Conservation (phyloP, 2,797 vertebrate genomes). For the Apodemus agrarius region DNA sequence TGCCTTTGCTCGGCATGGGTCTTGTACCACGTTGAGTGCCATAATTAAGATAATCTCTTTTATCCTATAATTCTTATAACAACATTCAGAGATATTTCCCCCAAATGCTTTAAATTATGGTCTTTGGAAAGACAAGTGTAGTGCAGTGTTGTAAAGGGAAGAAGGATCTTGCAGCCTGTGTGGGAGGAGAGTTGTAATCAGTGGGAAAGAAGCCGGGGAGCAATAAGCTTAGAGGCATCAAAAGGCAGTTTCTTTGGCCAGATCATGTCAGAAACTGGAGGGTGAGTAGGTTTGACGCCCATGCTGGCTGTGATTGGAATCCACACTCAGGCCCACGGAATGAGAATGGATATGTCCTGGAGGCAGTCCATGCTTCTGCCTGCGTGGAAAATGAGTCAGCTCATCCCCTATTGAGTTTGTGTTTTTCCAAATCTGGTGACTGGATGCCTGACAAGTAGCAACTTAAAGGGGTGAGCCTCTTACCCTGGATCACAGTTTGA, state of each 20-base stretch:
- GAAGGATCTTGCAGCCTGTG: conserved; percentile 59
- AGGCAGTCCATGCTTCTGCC: background rate
- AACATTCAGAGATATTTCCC: conserved; percentile 58
- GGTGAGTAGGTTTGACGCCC: background rate
- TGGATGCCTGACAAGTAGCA: background rate
- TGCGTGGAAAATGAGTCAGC: background rate
- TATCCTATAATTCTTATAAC: conserved; percentile 70
- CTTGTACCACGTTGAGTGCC: conserved; percentile 60
- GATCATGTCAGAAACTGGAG: conserved; percentile 18
- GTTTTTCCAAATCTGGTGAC: background rate
- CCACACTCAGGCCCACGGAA: background rate
- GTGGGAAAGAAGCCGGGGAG: background rate
- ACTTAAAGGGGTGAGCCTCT: background rate
- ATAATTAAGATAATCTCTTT: conserved; percentile 80
- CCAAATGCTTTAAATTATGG: conserved; percentile 66
- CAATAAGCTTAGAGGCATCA: background rate
- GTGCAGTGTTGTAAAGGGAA: conserved; percentile 42
- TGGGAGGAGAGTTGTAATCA: conserved; percentile 56
- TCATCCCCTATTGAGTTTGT: background rate
- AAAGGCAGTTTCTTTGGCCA: conserved; percentile 41
- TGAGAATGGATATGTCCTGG: background rate
- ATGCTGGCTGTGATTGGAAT: background rate
- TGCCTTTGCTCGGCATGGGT: conserved; percentile 73
- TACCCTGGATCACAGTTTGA: background rate
- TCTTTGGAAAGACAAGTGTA: conserved; percentile 20